A percentile compares a stretch with the other conserved stretches of the same genome.
Evolutionary conservation across 2,888 invertebrate species (phyloP).

Genomic region (Lepeophtheirus nordmannii): DNA sequence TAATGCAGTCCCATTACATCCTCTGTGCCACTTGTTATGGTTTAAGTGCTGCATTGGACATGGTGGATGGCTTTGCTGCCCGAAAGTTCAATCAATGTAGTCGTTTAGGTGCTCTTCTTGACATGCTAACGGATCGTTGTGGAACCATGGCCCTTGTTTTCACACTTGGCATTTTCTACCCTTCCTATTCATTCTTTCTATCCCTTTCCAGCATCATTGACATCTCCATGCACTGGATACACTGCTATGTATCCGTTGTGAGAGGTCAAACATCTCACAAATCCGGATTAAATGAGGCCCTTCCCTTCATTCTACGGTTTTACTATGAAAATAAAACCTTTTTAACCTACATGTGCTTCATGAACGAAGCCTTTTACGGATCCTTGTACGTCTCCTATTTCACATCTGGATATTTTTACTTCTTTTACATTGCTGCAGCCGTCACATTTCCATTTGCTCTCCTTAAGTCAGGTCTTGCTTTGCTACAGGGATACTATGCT

Average conservation of each 20-base stretch:
- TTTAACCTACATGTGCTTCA: conserved; percentile 64
- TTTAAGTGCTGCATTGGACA: conserved; percentile 76
- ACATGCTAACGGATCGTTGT: conserved; percentile 88
- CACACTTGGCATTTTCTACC: conserved; percentile 81
- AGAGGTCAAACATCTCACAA: background rate
- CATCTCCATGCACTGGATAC: conserved; percentile 95
- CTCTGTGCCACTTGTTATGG: conserved; percentile 66
- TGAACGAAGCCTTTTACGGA: conserved; percentile 91
- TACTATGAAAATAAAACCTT: background rate
- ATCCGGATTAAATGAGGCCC: background rate
- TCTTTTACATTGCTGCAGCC: conserved; percentile 33
- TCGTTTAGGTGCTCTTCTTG: conserved; percentile 86
- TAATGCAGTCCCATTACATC: conserved; percentile 72
- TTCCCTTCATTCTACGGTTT: background rate
- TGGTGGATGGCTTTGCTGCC: conserved; percentile 93
- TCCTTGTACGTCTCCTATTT: conserved; percentile 80
- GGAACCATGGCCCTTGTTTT: conserved; percentile 87
- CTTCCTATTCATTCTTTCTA: conserved; percentile 77
- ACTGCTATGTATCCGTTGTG: conserved; percentile 50
- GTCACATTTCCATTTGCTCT: conserved; percentile 69
- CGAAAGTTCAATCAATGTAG: conserved; percentile 76
- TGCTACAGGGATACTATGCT: conserved; percentile 39
- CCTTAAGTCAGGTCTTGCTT: conserved; percentile 68
- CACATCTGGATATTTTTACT: conserved; percentile 58
- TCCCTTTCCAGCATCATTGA: conserved; percentile 87